A percentile compares a stretch with the other conserved stretches of the same genome.
phyloP scores from a whole-genome alignment of 2,888 invertebrate genomes.

The Trissoscelio sp. region DNA sequence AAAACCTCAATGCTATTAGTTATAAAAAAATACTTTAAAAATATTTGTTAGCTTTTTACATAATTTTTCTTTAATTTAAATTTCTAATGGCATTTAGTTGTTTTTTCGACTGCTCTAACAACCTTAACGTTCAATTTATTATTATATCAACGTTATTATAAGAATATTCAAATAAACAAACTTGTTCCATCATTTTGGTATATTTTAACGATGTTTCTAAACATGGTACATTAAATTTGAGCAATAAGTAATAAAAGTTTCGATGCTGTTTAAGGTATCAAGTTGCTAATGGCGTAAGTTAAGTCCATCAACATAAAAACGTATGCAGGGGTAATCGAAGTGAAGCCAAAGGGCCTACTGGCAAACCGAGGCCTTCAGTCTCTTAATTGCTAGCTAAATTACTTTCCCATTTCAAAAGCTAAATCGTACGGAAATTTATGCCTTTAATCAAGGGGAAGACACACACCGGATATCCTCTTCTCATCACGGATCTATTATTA shows the following conservation, averaged over 20 bases:
- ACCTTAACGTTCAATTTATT: too few species aligned
- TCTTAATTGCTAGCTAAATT: slow-evolving; percentile 78
- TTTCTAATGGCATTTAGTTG: too few species aligned
- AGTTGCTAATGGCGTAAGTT: slow-evolving; percentile 81
- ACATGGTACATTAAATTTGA: too few species aligned
- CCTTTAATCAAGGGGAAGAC: slow-evolving; percentile 68
- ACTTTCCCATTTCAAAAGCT: slow-evolving; percentile 71
- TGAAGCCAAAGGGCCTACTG: slow-evolving; percentile 73
- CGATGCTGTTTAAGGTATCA: slow-evolving; percentile 72
- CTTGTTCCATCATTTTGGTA: too few species aligned
- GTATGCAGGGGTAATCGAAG: slow-evolving; percentile 78
- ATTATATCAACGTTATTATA: too few species aligned
- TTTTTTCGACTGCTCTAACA: too few species aligned
- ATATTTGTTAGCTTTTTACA: too few species aligned
- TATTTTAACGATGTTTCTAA: too few species aligned
- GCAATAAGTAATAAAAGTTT: slow-evolving; percentile 58
- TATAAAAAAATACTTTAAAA: too few species aligned
- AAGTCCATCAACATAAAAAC: slow-evolving; percentile 78
- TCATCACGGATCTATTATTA: slow-evolving; percentile 25
- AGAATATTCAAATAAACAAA: too few species aligned
- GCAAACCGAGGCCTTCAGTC: slow-evolving; percentile 71
- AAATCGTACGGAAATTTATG: slow-evolving; percentile 76
- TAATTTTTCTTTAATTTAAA: too few species aligned
- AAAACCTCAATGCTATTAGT: too few species aligned
- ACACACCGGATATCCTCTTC: slow-evolving; percentile 56